phyloP scores from a whole-genome alignment of 2,888 invertebrate genomes.

The Cataglyphis altisquamis region DNA sequence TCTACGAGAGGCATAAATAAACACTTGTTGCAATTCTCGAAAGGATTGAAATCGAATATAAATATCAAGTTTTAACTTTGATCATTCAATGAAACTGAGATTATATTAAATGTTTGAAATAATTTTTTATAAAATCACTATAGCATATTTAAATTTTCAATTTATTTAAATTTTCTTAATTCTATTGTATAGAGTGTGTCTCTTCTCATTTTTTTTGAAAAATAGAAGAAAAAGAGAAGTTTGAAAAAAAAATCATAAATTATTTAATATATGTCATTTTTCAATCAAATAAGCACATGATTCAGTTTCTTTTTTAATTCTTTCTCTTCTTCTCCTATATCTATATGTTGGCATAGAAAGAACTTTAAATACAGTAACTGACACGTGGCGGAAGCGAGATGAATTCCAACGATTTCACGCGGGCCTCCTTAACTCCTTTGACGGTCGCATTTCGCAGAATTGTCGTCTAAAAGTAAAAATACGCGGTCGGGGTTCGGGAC shows the following conservation, averaged over 20 bases:
- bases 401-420: constrained; percentile 78
- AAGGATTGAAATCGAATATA: not conserved
- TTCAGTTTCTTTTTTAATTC: not conserved
- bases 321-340: not conserved
- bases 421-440: constrained; percentile 79
- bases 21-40: constrained; percentile 35
- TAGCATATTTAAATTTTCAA: not conserved
- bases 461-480: constrained; percentile 81
- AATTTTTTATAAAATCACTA: not conserved
- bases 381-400: constrained; percentile 77
- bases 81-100: not conserved
- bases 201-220: not conserved
- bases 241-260: not conserved
- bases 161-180: not conserved
- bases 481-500: constrained; percentile 67
- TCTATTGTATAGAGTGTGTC: not conserved
- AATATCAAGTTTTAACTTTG: not conserved
- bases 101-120: not conserved
- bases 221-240: not conserved
- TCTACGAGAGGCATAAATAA: not conserved
- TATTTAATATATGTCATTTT: not conserved
- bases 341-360: constrained; percentile 64
- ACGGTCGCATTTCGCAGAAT: constrained; percentile 80
- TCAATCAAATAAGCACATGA: not conserved
- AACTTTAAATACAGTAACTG: constrained; percentile 76